Evolutionary conservation across 2,113 vertebrate species (phyloP), one percentile per base, ranked within the genome.

Genomic region (Xenus cinereus): DNA sequence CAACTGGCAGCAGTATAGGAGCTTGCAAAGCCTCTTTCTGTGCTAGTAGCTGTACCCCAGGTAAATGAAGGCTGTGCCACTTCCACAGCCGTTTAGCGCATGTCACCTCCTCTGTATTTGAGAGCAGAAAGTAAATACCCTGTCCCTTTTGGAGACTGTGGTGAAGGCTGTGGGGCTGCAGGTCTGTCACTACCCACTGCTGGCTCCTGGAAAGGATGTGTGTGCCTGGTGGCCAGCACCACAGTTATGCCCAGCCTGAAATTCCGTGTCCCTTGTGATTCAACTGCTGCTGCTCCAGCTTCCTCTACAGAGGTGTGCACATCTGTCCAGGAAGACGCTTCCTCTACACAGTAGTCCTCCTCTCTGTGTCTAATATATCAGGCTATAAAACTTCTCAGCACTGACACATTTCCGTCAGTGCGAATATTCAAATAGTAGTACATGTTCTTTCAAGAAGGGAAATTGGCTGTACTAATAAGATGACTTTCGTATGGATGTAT

Each of bases 141-240:
- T 12, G 28, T 59, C 27, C 35, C 23, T 11, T 33, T 28, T 35
- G 81, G 39, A 67, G 82, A 10, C 24, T 3, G 33, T 1, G 1
- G 33, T 33, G 53, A 73, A 46, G 72, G 54, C 45, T 66, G 84
- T n/a, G n/a, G n/a, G n/a, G n/a, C n/a, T 0, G 1, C 12, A n/a
- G 17, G 21, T 45, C 54, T 71, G 63, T 62, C 39, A 2, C 20
- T 33, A 4, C 22, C 24, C 2, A 1, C 41, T 30, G 35, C 30
- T 35, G 63, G 6, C 10, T 54, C 27, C 69, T 26, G 59, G 33
- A 21, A 51, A 50, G 78, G 46, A 33, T 2, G 1, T 10, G 5
- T 0, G 8, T 67, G 59, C 51, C 46, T 32, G 41, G 57, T 0
- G 2, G 17, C 14, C 8, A 1, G 68, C 43, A 17, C 21, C 39